Evolutionary conservation across 2,113 vertebrate species (phyloP).

Genomic region (Azemiops feae): DNA sequence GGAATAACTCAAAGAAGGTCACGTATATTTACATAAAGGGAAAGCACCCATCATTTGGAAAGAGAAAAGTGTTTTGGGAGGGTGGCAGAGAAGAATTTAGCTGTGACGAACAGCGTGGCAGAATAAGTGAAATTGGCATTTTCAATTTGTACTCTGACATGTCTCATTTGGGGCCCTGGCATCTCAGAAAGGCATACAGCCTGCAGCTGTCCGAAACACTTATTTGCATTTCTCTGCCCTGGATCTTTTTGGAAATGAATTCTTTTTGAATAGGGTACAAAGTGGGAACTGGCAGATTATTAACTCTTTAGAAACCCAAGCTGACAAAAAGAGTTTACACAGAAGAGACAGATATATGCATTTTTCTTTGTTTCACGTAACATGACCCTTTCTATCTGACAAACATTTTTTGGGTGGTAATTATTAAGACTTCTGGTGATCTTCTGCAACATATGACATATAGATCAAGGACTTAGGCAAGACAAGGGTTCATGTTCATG

Average conservation of each 20-base stretch:
- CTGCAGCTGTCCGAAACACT: conserved; percentile 70
- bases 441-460: neutral
- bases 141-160: conserved; percentile 91
- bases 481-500: no score
- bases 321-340: neutral
- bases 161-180: conserved; percentile 77
- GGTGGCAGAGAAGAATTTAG: conserved; percentile 61
- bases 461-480: neutral
- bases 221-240: conserved; percentile 64
- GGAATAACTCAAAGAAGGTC: conserved; percentile 31
- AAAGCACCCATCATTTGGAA: conserved; percentile 58
- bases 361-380: neutral
- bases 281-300: conserved; percentile 23
- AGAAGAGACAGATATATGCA: neutral
- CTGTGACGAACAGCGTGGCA: conserved; percentile 70
- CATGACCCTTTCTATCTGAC: neutral
- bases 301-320: conserved; percentile 49
- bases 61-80: conserved; percentile 21
- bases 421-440: neutral
- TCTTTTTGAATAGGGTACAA: conserved; percentile 48
- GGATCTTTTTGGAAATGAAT: conserved; percentile 57
- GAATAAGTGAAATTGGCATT: conserved; percentile 90
- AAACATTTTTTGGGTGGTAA: neutral
- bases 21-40: conserved; percentile 61
- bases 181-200: conserved; percentile 57